Evolutionary conservation across 2,888 invertebrate species (phyloP).

Genomic region (Timandra comae): DNA sequence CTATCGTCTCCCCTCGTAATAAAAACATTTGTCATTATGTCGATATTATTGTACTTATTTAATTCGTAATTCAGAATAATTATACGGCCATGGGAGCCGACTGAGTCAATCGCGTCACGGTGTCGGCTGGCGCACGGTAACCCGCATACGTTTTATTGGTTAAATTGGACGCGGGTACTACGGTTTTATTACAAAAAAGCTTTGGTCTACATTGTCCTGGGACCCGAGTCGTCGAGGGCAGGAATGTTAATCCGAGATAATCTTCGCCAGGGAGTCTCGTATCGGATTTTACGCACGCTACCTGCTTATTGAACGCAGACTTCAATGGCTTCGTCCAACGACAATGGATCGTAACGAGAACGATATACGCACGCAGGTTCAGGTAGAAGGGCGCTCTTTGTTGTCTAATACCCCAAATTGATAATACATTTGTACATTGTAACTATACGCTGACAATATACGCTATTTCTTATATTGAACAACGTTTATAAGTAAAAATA

Average conservation of each 20-base stretch:
- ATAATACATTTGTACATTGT: slow-evolving; percentile 12
- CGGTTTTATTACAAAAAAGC: slow-evolving; percentile 51
- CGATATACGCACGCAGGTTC: slow-evolving; percentile 38
- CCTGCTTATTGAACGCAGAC: slow-evolving; percentile 57
- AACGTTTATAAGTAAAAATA: not conserved
- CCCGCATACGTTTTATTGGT: slow-evolving; percentile 71
- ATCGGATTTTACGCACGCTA: slow-evolving; percentile 70
- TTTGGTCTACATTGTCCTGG: slow-evolving; percentile 44
- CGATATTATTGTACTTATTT: slow-evolving; percentile 42
- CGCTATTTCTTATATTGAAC: no score
- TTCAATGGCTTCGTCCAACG: slow-evolving; percentile 61
- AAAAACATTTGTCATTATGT: slow-evolving; percentile 25
- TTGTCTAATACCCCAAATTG: slow-evolving; percentile 24
- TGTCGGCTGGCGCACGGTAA: slow-evolving; percentile 35
- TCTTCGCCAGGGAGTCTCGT: slow-evolving; percentile 51
- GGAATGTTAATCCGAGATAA: slow-evolving; percentile 74
- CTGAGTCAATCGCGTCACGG: slow-evolving; percentile 33
- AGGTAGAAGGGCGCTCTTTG: slow-evolving; percentile 56
- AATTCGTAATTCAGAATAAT: slow-evolving; percentile 57
- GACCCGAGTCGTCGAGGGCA: slow-evolving; percentile 38
- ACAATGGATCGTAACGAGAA: slow-evolving; percentile 48
- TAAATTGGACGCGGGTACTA: slow-evolving; percentile 54
- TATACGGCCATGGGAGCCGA: slow-evolving; percentile 45
- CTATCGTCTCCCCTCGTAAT: slow-evolving; percentile 10
- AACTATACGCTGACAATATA: not conserved